Evolutionary conservation across 2,888 invertebrate genomes (phyloP).

Genomic region (Eledone cirrhosa): DNA sequence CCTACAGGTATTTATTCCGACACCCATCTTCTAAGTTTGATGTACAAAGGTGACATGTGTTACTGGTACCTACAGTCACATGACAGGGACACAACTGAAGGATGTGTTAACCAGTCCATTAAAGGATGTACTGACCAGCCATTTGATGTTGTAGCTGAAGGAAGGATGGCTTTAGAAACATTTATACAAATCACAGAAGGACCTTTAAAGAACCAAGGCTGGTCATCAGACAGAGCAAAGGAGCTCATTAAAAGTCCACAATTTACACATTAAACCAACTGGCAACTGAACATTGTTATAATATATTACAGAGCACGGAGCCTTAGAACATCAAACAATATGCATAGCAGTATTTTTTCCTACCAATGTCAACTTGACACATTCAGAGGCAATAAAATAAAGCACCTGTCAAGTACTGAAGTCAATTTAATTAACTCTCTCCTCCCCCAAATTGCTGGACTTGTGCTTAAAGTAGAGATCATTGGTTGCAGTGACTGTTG

Average conservation of each 20-base stretch:
- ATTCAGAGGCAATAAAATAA: too few species aligned
- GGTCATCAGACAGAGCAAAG: slow-evolving; percentile 49
- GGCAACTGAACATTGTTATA: neutral
- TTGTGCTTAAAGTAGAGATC: too few species aligned
- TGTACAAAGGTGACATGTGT: slow-evolving; percentile 63
- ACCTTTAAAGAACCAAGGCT: slow-evolving; percentile 46
- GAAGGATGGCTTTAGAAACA: slow-evolving; percentile 41
- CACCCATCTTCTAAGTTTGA: slow-evolving; percentile 60
- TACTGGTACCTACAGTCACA: slow-evolving; percentile 47
- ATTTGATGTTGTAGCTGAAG: slow-evolving; percentile 30
- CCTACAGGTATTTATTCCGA: slow-evolving; percentile 58
- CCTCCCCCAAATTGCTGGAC: too few species aligned
- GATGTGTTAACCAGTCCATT: slow-evolving; percentile 3
- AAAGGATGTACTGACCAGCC: neutral
- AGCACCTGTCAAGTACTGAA: too few species aligned
- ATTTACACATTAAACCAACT: slow-evolving; percentile 29
- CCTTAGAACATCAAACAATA: too few species aligned
- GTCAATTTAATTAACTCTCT: too few species aligned
- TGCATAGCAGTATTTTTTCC: too few species aligned
- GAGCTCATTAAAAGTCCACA: slow-evolving; percentile 37
- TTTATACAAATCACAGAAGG: slow-evolving; percentile 48
- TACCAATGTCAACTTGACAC: too few species aligned
- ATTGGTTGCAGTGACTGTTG: too few species aligned
- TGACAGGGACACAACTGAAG: neutral
- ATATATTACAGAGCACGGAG: neutral